phyloP scores from a whole-genome alignment of 2,888 invertebrate species.

The Alsophila aescularia region DNA sequence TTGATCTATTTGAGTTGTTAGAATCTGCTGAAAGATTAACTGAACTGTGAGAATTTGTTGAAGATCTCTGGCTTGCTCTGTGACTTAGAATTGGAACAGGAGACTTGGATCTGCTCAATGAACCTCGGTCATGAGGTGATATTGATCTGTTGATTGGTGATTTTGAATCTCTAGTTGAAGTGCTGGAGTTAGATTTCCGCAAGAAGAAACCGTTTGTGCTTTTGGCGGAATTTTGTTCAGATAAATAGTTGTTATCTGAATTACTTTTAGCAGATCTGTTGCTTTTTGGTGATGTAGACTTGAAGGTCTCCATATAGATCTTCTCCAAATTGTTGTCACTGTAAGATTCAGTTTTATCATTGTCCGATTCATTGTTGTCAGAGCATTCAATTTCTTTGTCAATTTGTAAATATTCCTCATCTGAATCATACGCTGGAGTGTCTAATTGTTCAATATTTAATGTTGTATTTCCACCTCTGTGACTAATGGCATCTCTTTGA shows the following conservation, averaged over 20 bases:
- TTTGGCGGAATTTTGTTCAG: slow-evolving; percentile 31
- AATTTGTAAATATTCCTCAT: slow-evolving; percentile 37
- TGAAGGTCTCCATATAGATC: slow-evolving; percentile 70
- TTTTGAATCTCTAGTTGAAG: slow-evolving; percentile 49
- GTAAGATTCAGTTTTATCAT: slow-evolving; percentile 51
- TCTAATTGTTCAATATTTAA: slow-evolving; percentile 42
- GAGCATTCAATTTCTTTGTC: slow-evolving; percentile 41
- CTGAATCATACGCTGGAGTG: slow-evolving; percentile 37
- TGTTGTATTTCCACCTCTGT: slow-evolving; percentile 53
- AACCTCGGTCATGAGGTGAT: slow-evolving; percentile 35
- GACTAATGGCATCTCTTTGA: slow-evolving; percentile 70
- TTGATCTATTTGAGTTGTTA: slow-evolving; percentile 46
- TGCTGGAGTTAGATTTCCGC: slow-evolving; percentile 50
- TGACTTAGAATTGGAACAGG: slow-evolving; percentile 54
- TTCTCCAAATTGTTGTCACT: slow-evolving; percentile 71
- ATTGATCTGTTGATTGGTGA: slow-evolving; percentile 47
- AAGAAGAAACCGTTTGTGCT: slow-evolving; percentile 61
- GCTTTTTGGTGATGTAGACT: slow-evolving; percentile 55
- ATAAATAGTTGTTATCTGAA: slow-evolving; percentile 39
- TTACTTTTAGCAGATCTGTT: slow-evolving; percentile 50
- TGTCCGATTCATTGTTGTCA: slow-evolving; percentile 45
- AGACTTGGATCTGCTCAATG: slow-evolving; percentile 47
- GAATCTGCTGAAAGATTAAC: slow-evolving; percentile 33
- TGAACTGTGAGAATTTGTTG: slow-evolving; percentile 24
- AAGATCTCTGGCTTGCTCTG: slow-evolving; percentile 45